Percentiles rank a stretch among this genome's conserved stretches.
phyloP scores from a whole-genome alignment of 2,113 vertebrate species.

The Prolemur simus region DNA sequence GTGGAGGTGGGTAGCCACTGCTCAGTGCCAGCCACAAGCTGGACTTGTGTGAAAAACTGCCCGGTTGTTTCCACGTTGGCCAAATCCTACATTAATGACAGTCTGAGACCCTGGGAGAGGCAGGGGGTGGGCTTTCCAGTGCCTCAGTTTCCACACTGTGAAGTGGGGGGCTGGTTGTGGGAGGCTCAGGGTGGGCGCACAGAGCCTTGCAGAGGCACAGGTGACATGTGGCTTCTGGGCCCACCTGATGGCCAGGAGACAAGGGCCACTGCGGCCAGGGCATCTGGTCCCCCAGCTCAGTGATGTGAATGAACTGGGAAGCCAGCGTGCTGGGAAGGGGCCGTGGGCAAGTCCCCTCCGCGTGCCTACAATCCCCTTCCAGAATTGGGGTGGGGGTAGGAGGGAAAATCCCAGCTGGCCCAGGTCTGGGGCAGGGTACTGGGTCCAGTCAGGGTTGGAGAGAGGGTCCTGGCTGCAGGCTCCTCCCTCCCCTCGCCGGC shows the following conservation, averaged over 20 bases:
- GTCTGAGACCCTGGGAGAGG: no score
- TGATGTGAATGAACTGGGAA: neutral
- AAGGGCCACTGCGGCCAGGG: neutral
- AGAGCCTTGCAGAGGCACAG: accelerated
- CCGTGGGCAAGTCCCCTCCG: no score
- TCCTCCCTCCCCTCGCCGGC: neutral
- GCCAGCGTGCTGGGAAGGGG: neutral
- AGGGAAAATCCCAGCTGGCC: neutral
- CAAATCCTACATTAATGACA: no score
- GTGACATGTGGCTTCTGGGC: neutral
- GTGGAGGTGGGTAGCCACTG: neutral
- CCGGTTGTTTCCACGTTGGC: neutral
- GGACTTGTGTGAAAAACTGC: no score
- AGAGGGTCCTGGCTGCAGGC: neutral
- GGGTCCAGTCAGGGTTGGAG: no score
- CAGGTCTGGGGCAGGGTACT: neutral
- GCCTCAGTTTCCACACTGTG: no score
- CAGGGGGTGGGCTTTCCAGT: neutral
- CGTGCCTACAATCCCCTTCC: neutral
- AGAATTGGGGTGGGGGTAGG: accelerated
- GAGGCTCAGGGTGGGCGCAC: no score
- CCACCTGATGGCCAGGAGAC: neutral
- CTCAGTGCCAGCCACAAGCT: neutral
- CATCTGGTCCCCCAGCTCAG: neutral
- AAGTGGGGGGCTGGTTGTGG: neutral